phyloP scores from a whole-genome alignment of 2,797 vertebrate genomes.

The Centropyge bicolor region DNA sequence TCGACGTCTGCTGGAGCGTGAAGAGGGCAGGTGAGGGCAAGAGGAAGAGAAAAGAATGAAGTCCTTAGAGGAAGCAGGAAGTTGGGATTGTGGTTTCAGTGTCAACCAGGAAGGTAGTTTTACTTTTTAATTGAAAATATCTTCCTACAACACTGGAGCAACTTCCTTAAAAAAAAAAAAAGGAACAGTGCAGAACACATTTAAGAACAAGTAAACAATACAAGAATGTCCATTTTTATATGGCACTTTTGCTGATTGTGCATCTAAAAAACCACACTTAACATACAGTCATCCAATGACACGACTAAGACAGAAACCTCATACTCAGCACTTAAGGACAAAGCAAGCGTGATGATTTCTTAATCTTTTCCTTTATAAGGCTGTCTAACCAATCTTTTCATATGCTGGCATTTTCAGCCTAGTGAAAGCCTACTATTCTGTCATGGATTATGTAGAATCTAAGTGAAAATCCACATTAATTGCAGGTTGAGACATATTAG shows the following conservation, averaged over 20 bases:
- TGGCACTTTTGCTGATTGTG: neutral
- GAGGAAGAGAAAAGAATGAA: neutral
- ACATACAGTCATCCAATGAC: neutral
- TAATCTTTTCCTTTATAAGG: neutral
- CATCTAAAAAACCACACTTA: neutral
- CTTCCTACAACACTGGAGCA: neutral
- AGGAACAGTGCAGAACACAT: neutral
- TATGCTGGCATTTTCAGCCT: neutral
- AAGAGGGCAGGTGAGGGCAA: conserved; percentile 91
- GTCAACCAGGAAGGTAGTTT: conserved; percentile 1
- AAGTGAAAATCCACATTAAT: conserved; percentile 29
- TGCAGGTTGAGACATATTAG: conserved; percentile 27
- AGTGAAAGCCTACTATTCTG: conserved; percentile 11
- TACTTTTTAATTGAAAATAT: neutral
- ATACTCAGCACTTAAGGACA: neutral
- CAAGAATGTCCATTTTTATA: too few relatives aligned
- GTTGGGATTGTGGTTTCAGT: conserved; percentile 4
- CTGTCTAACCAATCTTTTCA: neutral
- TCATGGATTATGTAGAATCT: conserved; percentile 26
- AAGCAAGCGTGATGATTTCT: neutral
- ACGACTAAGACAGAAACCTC: neutral
- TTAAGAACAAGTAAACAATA: neutral
- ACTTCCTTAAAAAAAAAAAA: neutral
- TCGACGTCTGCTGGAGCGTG: conserved; percentile 91
- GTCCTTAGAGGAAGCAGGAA: conserved; percentile 7